Conservation (phyloP, 1,140 invertebrate genomes). For the Drosophila bocqueti region DNA sequence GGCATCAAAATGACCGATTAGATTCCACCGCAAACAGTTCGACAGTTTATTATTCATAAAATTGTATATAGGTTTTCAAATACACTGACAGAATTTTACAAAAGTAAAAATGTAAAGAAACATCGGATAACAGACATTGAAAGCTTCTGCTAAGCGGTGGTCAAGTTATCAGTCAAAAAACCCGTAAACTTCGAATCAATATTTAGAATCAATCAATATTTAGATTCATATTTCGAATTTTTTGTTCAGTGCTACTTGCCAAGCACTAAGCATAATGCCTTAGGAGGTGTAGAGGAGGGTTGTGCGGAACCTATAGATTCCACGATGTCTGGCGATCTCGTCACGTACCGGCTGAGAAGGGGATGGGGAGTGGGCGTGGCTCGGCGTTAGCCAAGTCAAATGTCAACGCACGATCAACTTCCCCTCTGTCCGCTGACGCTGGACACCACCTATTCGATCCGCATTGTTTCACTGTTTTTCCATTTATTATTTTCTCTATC, state of each 20-base stretch:
- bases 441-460: neutral
- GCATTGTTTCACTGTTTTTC: conserved; percentile 24
- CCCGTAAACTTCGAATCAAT: no score
- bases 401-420: conserved; percentile 52
- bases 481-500: conserved; percentile 32
- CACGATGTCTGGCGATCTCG: conserved; percentile 40
- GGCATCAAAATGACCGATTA: conserved; percentile 52
- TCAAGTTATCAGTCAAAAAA: neutral
- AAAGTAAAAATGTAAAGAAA: neutral
- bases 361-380: conserved; percentile 45
- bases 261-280: neutral
- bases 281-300: neutral
- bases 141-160: no score
- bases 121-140: no score
- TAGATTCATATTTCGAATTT: neutral
- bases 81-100: neutral
- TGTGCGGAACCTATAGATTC: conserved; percentile 25
- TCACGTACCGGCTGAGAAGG: conserved; percentile 37
- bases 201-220: no score
- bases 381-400: conserved; percentile 47
- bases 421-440: neutral
- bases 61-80: neutral
- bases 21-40: conserved; percentile 13
- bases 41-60: conserved; percentile 62
- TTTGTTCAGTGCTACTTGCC: neutral